Evolutionary conservation across 1,140 invertebrate species (phyloP), one percentile per base, ranked within the genome.

Genomic region (Pachyrhynchus sulphureomaculatus): DNA sequence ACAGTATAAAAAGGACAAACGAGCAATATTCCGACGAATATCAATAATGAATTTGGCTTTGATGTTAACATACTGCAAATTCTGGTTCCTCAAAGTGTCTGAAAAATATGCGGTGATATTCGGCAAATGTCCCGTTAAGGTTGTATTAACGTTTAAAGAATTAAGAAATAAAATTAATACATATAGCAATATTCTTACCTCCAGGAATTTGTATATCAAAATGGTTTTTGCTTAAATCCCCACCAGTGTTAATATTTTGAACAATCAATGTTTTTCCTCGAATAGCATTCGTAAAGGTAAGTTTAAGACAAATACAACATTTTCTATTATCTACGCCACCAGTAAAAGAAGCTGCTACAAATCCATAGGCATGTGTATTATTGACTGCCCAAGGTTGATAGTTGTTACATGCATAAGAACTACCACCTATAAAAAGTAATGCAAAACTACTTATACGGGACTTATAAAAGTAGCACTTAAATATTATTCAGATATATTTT

Each of bases 171-270:
- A 8, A 33, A 33, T 8, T 33, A 33, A 33, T 8, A 29, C 17
- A 1, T 17, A 4, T 8, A 8, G 6, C 15, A 39, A 36, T 37
- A 9, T 44, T 23, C 10, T 49, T 56, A 49, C 63, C 47, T 33
- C 58, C 64, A 29, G 64, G 64, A 36, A 65, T 51, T 39, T 42
- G 45, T 26, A 65, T 62, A 32, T 65, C 64, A 20, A 65, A 65
- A 10, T 65, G 64, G 34, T 65, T 65, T 10, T 15, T 4, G 34
- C 47, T 53, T 20, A 65, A 45, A 29, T 56, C 58, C 0, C 33
- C 36, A 4, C 64, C 58, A 37, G 64, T 62, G 23, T 65, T 60
- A n/a, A 57, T 52, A 4, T 54, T 51, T 49, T 65, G 63, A 6
- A 53, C 51, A 2, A 65, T 6, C 33, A 65, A 18, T 26, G 63